Percentiles rank a stretch among this genome's conserved stretches.
These are phyloP conservation scores for Cyclophora punctaria DNA, from an alignment of 2,888 invertebrate genomes.

Conservation along the genomic window DNA sequence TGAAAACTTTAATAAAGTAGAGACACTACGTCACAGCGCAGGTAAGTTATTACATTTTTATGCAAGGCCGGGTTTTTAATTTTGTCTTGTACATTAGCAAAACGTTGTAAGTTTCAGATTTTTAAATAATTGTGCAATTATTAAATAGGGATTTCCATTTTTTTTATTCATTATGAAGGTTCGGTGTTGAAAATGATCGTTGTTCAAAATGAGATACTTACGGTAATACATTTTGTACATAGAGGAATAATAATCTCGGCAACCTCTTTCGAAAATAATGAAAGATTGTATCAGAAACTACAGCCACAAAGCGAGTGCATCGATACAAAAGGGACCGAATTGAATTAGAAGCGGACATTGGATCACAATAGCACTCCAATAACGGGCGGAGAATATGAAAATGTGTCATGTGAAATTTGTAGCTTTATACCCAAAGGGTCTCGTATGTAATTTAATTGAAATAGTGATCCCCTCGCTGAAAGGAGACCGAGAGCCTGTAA, in stretches of 20 bases:
- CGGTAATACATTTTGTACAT: slow-evolving; percentile 5
- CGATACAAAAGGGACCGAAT: slow-evolving; percentile 42
- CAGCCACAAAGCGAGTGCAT: slow-evolving; percentile 8
- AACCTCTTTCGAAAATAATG: no score
- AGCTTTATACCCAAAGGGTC: no score
- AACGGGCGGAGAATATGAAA: slow-evolving; percentile 22
- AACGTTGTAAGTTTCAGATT: not conserved
- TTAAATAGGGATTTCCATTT: no score
- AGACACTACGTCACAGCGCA: slow-evolving; percentile 35
- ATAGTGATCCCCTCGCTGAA: no score
- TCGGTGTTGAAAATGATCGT: no score
- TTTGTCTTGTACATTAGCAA: slow-evolving; percentile 27
- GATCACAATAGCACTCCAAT: slow-evolving; percentile 42
- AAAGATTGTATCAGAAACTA: no score
- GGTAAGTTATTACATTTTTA: slow-evolving; percentile 60
- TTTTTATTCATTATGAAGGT: no score
- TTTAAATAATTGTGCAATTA: not conserved
- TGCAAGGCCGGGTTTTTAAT: slow-evolving; percentile 50
- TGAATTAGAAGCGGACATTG: slow-evolving; percentile 46
- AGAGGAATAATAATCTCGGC: no score
- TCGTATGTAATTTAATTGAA: no score
- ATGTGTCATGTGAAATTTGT: no score
- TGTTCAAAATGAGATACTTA: slow-evolving; percentile 1
- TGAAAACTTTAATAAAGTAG: slow-evolving; percentile 64
- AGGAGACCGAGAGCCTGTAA: no score